A percentile compares a stretch with the other conserved stretches of the same genome.
phyloP scores from a whole-genome alignment of 2,113 vertebrate genomes.

The Phodopus roborovskii region DNA sequence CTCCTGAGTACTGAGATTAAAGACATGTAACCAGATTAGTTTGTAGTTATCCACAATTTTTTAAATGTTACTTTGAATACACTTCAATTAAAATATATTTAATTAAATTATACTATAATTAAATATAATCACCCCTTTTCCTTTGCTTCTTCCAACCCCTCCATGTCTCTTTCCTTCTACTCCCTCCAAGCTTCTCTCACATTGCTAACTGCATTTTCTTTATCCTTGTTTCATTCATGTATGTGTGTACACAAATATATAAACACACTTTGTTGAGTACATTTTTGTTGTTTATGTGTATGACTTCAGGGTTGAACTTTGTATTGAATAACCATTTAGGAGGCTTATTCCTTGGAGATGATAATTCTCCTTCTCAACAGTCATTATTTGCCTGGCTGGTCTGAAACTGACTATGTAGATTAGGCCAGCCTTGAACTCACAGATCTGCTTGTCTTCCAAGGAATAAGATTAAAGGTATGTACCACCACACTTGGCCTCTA shows the following conservation, averaged over 20 bases:
- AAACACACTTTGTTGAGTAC: background rate
- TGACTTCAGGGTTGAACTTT: background rate
- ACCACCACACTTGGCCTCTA: background rate
- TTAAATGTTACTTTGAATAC: background rate
- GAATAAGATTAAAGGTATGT: background rate
- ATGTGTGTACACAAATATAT: background rate
- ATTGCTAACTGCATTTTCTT: background rate
- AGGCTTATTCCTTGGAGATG: background rate
- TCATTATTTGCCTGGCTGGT: background rate
- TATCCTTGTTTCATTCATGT: background rate
- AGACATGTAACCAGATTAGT: conserved; percentile 7
- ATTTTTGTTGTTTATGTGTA: background rate
- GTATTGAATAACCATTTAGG: background rate
- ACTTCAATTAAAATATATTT: background rate
- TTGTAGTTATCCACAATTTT: background rate
- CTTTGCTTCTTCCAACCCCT: background rate
- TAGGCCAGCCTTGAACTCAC: background rate
- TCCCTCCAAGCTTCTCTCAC: background rate
- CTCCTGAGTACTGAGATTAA: background rate
- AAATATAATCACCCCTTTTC: background rate
- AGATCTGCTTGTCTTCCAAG: background rate
- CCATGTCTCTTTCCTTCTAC: background rate
- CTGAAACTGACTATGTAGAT: background rate
- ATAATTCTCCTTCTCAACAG: background rate
- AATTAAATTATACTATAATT: background rate